Evolutionary conservation across 2,113 vertebrate genomes (phyloP).

Genomic region (Corythoichthys haematopterus): DNA sequence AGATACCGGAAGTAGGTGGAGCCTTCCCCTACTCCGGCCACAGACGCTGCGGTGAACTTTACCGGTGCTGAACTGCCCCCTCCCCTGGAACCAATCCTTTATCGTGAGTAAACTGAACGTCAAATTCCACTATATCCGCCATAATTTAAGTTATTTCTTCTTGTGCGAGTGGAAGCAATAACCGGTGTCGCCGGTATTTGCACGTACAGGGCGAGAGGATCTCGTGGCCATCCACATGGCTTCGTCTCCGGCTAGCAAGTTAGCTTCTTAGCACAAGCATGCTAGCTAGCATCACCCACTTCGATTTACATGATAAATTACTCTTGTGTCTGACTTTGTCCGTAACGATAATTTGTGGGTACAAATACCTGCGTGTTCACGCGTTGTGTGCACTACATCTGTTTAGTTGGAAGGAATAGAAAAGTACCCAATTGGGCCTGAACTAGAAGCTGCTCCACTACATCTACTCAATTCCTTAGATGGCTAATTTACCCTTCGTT

Average conservation of each 20-base stretch:
- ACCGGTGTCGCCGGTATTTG: not conserved
- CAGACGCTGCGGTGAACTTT: conserved; percentile 64
- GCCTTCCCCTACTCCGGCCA: conserved; percentile 28
- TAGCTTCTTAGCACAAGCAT: conserved; percentile 11
- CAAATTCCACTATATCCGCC: fast-evolving
- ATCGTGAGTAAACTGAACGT: conserved; percentile 43
- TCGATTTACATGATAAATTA: conserved; percentile 24
- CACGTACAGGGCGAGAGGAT: not conserved
- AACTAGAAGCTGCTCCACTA: conserved; percentile 7
- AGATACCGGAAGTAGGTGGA: conserved; percentile 37
- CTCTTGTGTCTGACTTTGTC: not conserved
- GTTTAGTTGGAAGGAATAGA: not conserved
- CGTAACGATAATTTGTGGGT: not conserved
- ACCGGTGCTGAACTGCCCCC: conserved; percentile 49
- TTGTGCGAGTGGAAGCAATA: not conserved
- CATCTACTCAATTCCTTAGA: not conserved
- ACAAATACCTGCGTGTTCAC: not conserved
- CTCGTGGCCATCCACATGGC: conserved; percentile 62
- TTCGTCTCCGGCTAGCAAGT: conserved; percentile 41
- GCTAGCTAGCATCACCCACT: conserved; percentile 33
- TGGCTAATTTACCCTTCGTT: conserved; percentile 2
- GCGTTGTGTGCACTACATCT: not conserved
- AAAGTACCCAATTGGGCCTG: conserved; percentile 40
- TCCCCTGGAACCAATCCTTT: conserved; percentile 31
- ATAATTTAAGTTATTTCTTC: not conserved